Base-by-base conservation (phyloP, 2,797 vertebrate species). In the Taeniopygia guttata region DNA sequence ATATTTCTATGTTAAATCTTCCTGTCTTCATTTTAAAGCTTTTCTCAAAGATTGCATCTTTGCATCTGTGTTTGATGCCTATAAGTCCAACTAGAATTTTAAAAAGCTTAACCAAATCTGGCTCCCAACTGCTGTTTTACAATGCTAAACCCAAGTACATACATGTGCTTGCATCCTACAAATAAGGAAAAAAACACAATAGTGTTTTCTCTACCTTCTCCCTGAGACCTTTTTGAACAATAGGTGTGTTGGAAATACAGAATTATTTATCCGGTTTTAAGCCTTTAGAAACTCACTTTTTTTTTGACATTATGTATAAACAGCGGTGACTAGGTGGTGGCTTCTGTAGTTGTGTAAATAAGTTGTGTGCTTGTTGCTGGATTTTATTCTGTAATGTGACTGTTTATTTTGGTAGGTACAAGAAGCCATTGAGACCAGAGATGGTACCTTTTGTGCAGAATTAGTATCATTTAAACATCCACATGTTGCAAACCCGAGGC, bases 391-490 rank as follows among this genome's bases (percentile, higher is more conserved):
- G 3, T 81, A 42, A 70, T 5, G 18, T 36, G 20, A 7, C 67
- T 49, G 2, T 69, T 55, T 68, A 49, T 45, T 80, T 74, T 77
- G 48, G 4, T 97, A 99, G 99, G 98, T 99, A 2, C 97, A 98
- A 21, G 99, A 99, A 96, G 98, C 99, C 30, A 98, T 99, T 21
- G 99, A 99, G 16, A 98, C 94, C 90, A 98, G 97, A 45, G 98
- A 99, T 22, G 99, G 99, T 13, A 84, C 96, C 0, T 98, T 98
- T 91, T 99, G 98, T 85, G 98, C 98, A 5, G 99, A 99, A 96
- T 96, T 99, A 80, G 97, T 99, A 10, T 99, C 99, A 34, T 99
- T 99, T 97, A 99, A 99, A 95, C 99, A 99, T 80, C 99, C 99
- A 4, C 99, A 99, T 38, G 99, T 99, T 10, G 99, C 99, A 80